A percentile compares a stretch with the other conserved stretches of the same genome.
phyloP scores from a whole-genome alignment of 1,140 invertebrate genomes.

The Bombus soroeensis region DNA sequence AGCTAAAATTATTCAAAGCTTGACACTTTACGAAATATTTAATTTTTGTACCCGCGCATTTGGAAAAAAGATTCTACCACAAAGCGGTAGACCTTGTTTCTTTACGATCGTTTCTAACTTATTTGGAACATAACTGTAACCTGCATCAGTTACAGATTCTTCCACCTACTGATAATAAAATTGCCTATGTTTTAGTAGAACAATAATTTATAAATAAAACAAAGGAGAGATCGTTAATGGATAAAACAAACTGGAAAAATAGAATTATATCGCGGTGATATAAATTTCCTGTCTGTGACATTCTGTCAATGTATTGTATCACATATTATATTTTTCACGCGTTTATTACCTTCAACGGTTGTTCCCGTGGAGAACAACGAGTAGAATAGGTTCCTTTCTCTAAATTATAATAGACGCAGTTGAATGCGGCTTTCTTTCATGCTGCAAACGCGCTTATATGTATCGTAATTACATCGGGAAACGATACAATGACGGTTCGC shows the following conservation, averaged over 20 bases:
- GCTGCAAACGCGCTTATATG: background rate
- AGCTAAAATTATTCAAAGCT: background rate
- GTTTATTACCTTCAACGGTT: background rate
- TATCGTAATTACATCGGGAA: constrained; percentile 40
- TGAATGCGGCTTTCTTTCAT: constrained; percentile 15
- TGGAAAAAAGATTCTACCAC: too few species aligned
- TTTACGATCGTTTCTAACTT: background rate
- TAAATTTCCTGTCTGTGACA: background rate
- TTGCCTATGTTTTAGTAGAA: background rate
- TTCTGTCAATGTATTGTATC: background rate
- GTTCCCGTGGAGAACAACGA: background rate
- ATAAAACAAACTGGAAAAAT: background rate
- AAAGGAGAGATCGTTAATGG: background rate
- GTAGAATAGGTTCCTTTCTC: constrained; percentile 9
- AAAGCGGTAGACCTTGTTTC: too few species aligned
- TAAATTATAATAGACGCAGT: constrained; percentile 26
- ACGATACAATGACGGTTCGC: constrained; percentile 58
- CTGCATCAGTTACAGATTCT: too few species aligned
- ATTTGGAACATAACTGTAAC: background rate
- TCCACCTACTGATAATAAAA: background rate
- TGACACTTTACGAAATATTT: background rate
- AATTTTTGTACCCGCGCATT: background rate
- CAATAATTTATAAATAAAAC: too few species aligned
- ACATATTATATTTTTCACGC: background rate
- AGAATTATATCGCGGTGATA: background rate